Base-by-base conservation (phyloP, 1,140 invertebrate genomes). In the Thaumatotibia leucotreta region DNA sequence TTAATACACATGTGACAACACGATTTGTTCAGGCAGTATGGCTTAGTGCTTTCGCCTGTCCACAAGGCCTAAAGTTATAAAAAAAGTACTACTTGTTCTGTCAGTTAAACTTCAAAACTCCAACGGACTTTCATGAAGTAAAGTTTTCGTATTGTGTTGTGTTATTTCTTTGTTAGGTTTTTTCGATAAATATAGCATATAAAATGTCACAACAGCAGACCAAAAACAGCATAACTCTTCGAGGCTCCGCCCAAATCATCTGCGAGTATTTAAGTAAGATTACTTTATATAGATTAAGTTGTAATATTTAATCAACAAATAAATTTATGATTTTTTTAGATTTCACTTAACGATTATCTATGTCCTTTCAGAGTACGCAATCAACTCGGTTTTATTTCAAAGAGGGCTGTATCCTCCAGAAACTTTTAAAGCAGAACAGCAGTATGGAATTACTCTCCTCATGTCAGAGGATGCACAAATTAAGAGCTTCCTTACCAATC, bases 331-430 rank as follows among this genome's bases (percentile, higher is more conserved):
- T n/a, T n/a, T n/a, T n/a, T n/a, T n/a, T n/a, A n/a, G n/a, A n/a
- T n/a, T n/a, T n/a, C n/a, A n/a, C n/a, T n/a, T n/a, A n/a, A n/a
- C n/a, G n/a, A n/a, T n/a, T n/a, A n/a, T n/a, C n/a, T n/a, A 61
- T 61, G 35, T 82, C 71, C 74, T 94, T 95, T 64, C 89, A 99
- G 98, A 97, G 82, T 99, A 96, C 93, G 98, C 98, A 11, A 97
- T 99, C 22, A 99, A 99, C 91, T 98, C 97, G 65, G 99, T 99
- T 79, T 88, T 99, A 50, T 99, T 98, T 86, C 98, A 99, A 94
- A 93, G 98, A 81, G 98, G 98, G 6, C 95, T 99, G 66, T 99
- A 99, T 92, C 97, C 98, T 14, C 94, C 97, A 0, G 98, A 97
- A 86, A 94, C 94, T n/a, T 98, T 98, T 93, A 96, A 95, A 72